phyloP scores from a whole-genome alignment of 2,113 vertebrate species.

The Esox niger region DNA sequence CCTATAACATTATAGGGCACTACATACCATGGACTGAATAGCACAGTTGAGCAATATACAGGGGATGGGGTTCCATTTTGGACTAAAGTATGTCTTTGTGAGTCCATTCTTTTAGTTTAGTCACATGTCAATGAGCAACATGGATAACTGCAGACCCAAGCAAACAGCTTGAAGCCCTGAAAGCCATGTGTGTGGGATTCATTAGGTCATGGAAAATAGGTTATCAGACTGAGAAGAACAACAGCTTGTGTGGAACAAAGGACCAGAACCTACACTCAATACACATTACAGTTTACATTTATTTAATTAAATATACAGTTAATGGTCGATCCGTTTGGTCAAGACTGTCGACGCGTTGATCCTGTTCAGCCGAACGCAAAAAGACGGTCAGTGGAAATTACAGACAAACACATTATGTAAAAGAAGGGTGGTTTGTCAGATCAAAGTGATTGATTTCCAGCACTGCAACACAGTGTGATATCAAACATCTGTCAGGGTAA shows the following conservation, averaged over 20 bases:
- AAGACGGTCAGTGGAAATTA: constrained; percentile 12
- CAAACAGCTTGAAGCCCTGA: constrained; percentile 8
- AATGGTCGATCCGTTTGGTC: constrained; percentile 1
- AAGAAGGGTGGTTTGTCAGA: constrained; percentile 39
- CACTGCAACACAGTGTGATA: constrained; percentile 26
- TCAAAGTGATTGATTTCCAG: constrained; percentile 43
- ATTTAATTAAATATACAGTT: neutral
- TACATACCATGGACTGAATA: too few relatives aligned
- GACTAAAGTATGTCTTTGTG: neutral
- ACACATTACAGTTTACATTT: constrained; percentile 1
- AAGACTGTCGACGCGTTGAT: too few relatives aligned
- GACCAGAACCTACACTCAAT: constrained; percentile 23
- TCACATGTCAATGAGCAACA: constrained; percentile 30
- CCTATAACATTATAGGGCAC: too few relatives aligned
- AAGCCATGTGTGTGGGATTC: neutral
- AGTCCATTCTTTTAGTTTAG: constrained; percentile 40
- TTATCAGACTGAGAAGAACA: constrained; percentile 1
- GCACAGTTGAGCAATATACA: too few relatives aligned
- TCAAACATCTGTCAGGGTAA: constrained; percentile 37
- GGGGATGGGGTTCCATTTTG: too few relatives aligned
- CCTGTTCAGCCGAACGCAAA: too few relatives aligned
- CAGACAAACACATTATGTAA: constrained; percentile 20
- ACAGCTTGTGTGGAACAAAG: constrained; percentile 4
- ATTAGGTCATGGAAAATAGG: constrained; percentile 13
- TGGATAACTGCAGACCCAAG: constrained; percentile 27